Evolutionary conservation across 2,888 invertebrate species (phyloP).

Genomic region (Branchellion lobata): DNA sequence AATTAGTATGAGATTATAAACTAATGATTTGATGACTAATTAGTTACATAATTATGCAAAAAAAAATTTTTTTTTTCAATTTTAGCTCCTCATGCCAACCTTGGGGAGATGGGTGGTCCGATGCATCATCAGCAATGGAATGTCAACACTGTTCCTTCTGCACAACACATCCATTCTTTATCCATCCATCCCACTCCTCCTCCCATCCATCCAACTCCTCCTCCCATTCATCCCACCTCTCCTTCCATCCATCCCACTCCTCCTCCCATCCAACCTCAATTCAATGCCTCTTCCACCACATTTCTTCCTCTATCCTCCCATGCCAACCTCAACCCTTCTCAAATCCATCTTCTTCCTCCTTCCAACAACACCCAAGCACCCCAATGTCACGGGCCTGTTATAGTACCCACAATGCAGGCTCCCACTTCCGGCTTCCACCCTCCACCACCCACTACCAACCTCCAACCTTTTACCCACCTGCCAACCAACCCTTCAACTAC

Average conservation of each 20-base stretch:
- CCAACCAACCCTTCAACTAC: neutral
- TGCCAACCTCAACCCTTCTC: neutral
- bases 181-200: constrained; percentile 48
- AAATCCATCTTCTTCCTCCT: constrained; percentile 50
- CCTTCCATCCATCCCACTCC: constrained; percentile 48
- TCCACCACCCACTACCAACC: neutral
- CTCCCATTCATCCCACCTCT: neutral
- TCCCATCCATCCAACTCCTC: no score
- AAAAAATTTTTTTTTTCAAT: no score
- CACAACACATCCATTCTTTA: no score
- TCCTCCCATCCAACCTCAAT: constrained; percentile 48
- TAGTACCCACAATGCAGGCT: constrained; percentile 51
- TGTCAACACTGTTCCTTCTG: no score
- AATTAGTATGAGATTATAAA: no score
- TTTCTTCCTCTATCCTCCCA: no score
- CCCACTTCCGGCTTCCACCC: neutral
- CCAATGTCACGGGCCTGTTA: constrained; percentile 50
- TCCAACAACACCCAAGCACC: constrained; percentile 49
- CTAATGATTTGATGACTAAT: no score
- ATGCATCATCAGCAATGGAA: no score
- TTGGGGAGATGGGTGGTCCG: no score
- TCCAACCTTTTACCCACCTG: neutral
- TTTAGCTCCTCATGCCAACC: no score
- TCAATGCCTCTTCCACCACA: no score
- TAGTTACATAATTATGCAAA: no score